Percentiles rank a stretch among this genome's conserved stretches.
Conservation (phyloP, 2,113 vertebrate species). For the Tachuris rubrigastra region DNA sequence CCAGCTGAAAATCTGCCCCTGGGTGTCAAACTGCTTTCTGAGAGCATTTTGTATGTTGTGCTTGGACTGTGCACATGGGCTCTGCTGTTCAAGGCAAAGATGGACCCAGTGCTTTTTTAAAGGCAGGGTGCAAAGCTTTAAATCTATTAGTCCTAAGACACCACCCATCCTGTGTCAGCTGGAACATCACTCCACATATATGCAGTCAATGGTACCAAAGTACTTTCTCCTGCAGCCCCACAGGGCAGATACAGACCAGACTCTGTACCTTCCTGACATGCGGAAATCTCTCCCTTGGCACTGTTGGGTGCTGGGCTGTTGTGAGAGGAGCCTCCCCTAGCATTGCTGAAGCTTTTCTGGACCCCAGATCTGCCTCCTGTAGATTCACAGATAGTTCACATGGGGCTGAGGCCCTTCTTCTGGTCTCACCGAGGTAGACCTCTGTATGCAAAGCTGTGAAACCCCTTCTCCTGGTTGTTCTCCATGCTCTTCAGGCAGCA, state of each 20-base stretch:
- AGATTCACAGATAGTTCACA: background rate
- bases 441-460: background rate
- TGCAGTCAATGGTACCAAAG: background rate
- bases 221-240: background rate
- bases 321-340: background rate
- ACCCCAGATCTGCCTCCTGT: background rate
- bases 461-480: background rate
- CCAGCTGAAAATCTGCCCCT: background rate
- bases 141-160: background rate
- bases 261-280: background rate
- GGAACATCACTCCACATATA: background rate
- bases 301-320: background rate
- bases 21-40: background rate
- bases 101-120: background rate
- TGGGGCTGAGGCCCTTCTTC: background rate
- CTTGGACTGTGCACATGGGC: fast-evolving
- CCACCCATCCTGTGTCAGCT: background rate
- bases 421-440: background rate
- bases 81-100: background rate
- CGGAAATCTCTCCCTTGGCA: background rate
- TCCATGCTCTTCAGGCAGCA: background rate
- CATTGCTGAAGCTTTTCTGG: background rate
- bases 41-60: background rate
- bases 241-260: background rate
- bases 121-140: background rate